Evolutionary conservation across 2,797 vertebrate species (phyloP), one percentile per base, ranked within the genome.

Genomic region (Channa striata): DNA sequence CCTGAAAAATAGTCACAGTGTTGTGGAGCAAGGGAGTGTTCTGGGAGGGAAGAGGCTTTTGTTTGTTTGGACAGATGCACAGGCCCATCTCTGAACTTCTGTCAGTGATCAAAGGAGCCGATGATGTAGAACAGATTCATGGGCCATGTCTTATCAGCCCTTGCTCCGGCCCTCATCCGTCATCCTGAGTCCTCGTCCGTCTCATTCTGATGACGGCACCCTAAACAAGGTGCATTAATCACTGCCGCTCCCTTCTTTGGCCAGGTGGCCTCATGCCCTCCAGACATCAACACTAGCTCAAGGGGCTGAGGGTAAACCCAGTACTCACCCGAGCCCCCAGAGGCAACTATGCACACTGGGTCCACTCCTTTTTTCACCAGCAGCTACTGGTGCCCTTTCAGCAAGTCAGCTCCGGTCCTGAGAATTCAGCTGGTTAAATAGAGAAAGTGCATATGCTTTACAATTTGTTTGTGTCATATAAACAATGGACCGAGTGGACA

Each of bases 61-160:
- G 94, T 97, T 96, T 97, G 95, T 95, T 96, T 95, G 91, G 95
- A 96, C 96, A 96, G 96, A 96, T 95, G 95, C 94, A 92, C 91
- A 87, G 91, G 94, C 93, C 94, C 95, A 94, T 96, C 95, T 94
- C 94, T 95, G 96, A 96, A 95, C 94, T 95, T 95, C 93, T 96
- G 96, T 97, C 95, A 95, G 93, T 92, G 95, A 97, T 97, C 96
- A 96, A 95, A 97, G 96, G 93, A 94, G 92, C 95, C 89, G 94
- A 93, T 96, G 97, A 96, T 96, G 96, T 96, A 96, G 96, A 96
- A 96, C 96, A 97, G 95, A 96, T 98, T 97, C 95, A 97, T 93
- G 91, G 96, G 94, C 95, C 95, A 94, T 96, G 96, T 97, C 96
- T 96, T 96, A 96, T 96, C 96, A 96, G 95, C 94, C 95, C 92